Percentiles rank a stretch among this genome's conserved stretches.
These are phyloP conservation scores for Mellilla xanthometata DNA, from an alignment of 2,888 invertebrate species.

Conservation along the genomic window DNA sequence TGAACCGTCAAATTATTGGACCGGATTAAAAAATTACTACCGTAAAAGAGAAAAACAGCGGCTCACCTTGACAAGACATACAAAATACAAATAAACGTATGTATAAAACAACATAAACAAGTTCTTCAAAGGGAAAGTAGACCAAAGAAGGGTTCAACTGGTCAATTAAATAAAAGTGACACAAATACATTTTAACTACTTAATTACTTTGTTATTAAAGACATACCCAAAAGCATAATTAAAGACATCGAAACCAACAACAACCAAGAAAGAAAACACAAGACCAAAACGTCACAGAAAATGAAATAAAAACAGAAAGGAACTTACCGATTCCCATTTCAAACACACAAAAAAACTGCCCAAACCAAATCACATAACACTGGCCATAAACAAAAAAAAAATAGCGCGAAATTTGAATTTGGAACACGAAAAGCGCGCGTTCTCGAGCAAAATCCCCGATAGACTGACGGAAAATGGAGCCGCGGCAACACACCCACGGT, in stretches of 20 bases:
- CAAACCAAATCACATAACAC: constrained; percentile 27
- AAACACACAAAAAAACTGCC: neutral
- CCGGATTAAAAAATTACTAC: neutral
- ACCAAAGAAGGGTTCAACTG: neutral
- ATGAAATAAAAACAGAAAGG: neutral
- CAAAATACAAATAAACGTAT: constrained; percentile 1
- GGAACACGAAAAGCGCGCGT: constrained; percentile 38
- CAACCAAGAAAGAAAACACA: neutral
- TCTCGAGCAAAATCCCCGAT: constrained; percentile 37
- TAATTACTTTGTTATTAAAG: no score
- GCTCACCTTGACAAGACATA: constrained; percentile 29
- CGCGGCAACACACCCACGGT: constrained; percentile 47
- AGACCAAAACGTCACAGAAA: no score
- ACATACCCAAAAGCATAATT: no score
- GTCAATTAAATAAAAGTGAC: no score
- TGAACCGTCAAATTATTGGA: neutral
- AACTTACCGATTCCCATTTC: neutral
- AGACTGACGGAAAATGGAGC: constrained; percentile 51
- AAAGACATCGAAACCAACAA: neutral
- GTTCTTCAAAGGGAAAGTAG: constrained; percentile 1
- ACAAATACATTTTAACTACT: no score
- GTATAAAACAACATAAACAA: no score
- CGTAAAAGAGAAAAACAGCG: constrained; percentile 11
- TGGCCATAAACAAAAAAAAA: constrained; percentile 23
- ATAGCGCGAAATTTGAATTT: constrained; percentile 36